Base-by-base conservation (phyloP, 2,113 vertebrate species). In the Lates calcarifer region DNA sequence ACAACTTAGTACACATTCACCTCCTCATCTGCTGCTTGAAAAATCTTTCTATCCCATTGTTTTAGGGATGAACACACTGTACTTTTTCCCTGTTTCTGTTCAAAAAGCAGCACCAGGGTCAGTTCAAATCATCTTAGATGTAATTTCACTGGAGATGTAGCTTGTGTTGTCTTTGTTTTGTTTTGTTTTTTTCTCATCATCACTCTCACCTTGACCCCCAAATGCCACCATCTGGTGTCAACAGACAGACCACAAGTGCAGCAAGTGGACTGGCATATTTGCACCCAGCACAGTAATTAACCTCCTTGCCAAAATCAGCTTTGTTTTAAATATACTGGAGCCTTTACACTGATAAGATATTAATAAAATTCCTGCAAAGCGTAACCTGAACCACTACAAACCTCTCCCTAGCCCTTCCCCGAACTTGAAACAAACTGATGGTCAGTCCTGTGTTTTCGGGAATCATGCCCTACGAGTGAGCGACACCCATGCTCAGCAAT, bases 321-420 rank as follows among this genome's bases (percentile, higher is more conserved):
- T 64, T 69, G 66, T 85, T 80, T 87, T 37, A 80, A 82, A 75
- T 47, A 29, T 26, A 29, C 81, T 66, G 6, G 20, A 81, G 62
- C 74, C 47, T 60, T 41, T 57, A 3, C 65, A 18, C 69, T 67
- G 74, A 81, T 87, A 63, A 79, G 55, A 77, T 49, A 29, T 71
- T 33, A 43, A 45, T 51, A 33, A 15, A 53, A 49, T 64, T 45
- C 6, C 29, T 20, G 63, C 35, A 11, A 13, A 3, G 53, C 39
- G 63, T 33, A 75, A 78, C 60, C 22, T 77, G 37, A 78, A 79
- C 47, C 57, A 61, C 26, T 35, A 28, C 37, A 37, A 7, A 62
- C 37, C 61, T 81, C 76, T 77, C 70, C 62, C 9, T 53, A 15
- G 49, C 49, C 28, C 33, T 72, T 9, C 39, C 22, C 33, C 56